Evolutionary conservation across 2,888 invertebrate species (phyloP).

Genomic region (Agrotis ipsilon): DNA sequence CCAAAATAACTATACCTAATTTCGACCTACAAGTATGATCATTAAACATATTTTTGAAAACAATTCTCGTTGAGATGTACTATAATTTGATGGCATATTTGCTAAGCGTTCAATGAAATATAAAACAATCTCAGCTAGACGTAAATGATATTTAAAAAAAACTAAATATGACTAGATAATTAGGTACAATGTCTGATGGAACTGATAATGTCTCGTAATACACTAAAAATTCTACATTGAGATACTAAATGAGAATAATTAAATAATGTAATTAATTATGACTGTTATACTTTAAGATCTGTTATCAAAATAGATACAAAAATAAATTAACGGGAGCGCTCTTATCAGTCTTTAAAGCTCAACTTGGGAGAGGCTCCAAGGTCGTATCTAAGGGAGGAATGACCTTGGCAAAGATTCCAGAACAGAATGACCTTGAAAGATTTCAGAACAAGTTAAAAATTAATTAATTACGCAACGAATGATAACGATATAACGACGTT

Average conservation of each 20-base stretch:
- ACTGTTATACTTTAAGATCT: slow-evolving; percentile 25
- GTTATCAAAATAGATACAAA: slow-evolving; percentile 30
- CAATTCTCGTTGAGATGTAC: neutral
- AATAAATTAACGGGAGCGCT: slow-evolving; percentile 39
- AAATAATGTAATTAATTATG: slow-evolving; percentile 16
- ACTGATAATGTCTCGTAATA: too few relatives aligned
- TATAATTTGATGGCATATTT: neutral
- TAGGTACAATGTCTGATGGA: neutral
- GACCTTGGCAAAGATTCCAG: slow-evolving; percentile 24
- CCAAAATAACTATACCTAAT: too few relatives aligned
- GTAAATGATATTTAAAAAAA: neutral
- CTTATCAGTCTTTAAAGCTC: slow-evolving; percentile 47
- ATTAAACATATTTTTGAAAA: neutral
- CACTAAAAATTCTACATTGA: neutral
- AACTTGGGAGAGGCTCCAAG: slow-evolving; percentile 12
- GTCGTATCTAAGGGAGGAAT: neutral
- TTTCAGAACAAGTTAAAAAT: slow-evolving; percentile 35
- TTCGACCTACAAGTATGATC: too few relatives aligned
- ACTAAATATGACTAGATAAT: neutral
- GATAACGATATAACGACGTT: slow-evolving; percentile 42
- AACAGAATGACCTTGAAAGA: slow-evolving; percentile 27
- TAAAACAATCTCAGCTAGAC: neutral
- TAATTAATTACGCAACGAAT: slow-evolving; percentile 36
- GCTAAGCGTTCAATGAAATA: neutral
- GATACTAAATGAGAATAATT: slow-evolving; percentile 11